phyloP scores from a whole-genome alignment of 2,797 vertebrate genomes.

The Mus spretus region DNA sequence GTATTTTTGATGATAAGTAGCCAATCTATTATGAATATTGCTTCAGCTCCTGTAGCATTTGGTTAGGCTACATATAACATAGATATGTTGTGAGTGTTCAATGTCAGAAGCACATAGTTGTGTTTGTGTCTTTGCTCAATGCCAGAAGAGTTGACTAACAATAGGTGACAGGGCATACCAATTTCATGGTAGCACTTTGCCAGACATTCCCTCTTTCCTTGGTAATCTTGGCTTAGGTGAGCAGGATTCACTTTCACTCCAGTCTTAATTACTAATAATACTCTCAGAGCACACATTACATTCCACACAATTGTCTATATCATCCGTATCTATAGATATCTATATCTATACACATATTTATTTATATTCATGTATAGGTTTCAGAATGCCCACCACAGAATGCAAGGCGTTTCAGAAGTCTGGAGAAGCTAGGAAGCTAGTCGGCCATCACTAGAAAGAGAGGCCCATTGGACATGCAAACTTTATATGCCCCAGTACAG shows the following conservation, averaged over 20 bases:
- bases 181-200: neutral
- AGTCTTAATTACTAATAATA: neutral
- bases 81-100: neutral
- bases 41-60: neutral
- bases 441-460: no score
- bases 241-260: neutral
- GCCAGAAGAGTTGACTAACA: neutral
- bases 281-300: neutral
- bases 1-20: neutral
- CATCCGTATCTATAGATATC: neutral
- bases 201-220: neutral
- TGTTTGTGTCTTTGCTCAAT: neutral
- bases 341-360: neutral
- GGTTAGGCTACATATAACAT: neutral
- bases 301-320: neutral
- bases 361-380: neutral
- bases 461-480: no score
- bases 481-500: no score
- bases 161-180: neutral
- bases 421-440: neutral
- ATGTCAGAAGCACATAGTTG: neutral
- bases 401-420: neutral
- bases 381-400: neutral
- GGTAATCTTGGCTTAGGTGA: neutral
- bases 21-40: neutral